These are phyloP conservation scores for Caenorhabditis auriculariae DNA, from an alignment of 2,888 invertebrate species.

Conservation along the genomic window DNA sequence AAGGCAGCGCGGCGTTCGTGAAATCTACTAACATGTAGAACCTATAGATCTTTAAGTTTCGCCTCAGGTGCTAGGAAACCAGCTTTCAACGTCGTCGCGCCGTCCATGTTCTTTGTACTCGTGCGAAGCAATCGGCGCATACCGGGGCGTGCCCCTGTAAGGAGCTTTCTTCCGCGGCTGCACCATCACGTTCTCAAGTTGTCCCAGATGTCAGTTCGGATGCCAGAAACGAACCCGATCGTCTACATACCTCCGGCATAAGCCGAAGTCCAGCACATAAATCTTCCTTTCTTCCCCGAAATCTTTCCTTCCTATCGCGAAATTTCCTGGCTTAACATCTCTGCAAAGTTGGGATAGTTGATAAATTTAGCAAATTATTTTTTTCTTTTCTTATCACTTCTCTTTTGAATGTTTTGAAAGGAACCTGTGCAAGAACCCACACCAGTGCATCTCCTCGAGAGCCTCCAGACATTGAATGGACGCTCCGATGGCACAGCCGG, in stretches of 20 bases:
- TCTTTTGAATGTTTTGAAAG: background rate
- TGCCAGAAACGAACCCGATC: conserved; percentile 1
- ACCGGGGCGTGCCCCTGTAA: conserved; percentile 53
- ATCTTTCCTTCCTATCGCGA: conserved; percentile 51
- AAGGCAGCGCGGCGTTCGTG: conserved; percentile 52
- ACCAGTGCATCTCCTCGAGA: conserved; percentile 54
- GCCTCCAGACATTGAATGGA: conserved; percentile 56
- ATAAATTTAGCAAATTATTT: background rate
- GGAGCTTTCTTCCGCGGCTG: conserved; percentile 46
- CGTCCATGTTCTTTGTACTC: conserved; percentile 42
- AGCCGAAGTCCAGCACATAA: conserved; percentile 57
- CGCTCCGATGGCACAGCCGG: conserved; percentile 51
- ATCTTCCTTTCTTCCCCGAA: conserved; percentile 46
- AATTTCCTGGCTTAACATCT: conserved; percentile 51
- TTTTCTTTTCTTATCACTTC: too few relatives aligned
- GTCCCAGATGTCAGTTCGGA: conserved; percentile 1
- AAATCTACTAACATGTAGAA: conserved; percentile 56
- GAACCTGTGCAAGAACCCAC: conserved; percentile 33
- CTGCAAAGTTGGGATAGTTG: conserved; percentile 1
- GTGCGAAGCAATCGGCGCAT: conserved; percentile 51
- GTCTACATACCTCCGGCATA: conserved; percentile 44
- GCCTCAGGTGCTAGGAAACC: conserved; percentile 8
- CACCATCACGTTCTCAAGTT: conserved; percentile 38
- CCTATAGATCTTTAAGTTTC: background rate
- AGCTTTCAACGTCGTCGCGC: conserved; percentile 51